These are phyloP conservation scores for Glomeris maerens DNA, from an alignment of 1,140 invertebrate species.

Conservation along the genomic window DNA sequence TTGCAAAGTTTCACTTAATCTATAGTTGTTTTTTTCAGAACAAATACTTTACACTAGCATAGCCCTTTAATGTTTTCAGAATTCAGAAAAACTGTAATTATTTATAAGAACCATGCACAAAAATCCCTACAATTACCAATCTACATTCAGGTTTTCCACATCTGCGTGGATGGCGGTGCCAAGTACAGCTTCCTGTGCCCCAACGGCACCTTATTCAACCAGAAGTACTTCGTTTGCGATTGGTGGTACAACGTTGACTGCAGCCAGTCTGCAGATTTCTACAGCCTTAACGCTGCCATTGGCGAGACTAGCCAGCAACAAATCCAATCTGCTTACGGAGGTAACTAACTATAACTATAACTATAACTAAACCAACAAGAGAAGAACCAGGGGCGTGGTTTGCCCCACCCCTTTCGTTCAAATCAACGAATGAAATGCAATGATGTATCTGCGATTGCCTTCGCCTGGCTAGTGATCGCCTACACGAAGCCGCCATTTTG, in stretches of 20 bases:
- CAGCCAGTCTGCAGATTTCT: slow-evolving; percentile 18
- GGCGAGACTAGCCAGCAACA: not conserved
- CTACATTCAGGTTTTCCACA: slow-evolving; percentile 11
- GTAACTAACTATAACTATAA: too few relatives aligned
- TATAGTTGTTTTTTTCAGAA: too few relatives aligned
- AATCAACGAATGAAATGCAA: not conserved
- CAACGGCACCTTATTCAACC: slow-evolving; percentile 24
- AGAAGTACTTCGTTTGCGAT: slow-evolving; percentile 22
- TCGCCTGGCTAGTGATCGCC: too few relatives aligned
- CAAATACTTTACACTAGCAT: too few relatives aligned
- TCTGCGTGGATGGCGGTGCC: slow-evolving; percentile 4
- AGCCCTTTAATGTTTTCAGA: not conserved
- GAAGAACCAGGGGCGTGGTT: too few relatives aligned
- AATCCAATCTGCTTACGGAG: not conserved
- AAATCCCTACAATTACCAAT: not conserved
- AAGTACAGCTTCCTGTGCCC: slow-evolving; percentile 20
- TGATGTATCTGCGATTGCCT: not conserved
- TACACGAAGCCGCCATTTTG: too few relatives aligned
- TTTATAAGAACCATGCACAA: not conserved
- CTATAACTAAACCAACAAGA: too few relatives aligned
- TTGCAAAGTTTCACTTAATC: too few relatives aligned
- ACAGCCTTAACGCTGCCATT: slow-evolving; percentile 17
- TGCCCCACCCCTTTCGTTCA: not conserved
- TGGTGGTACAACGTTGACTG: slow-evolving; percentile 26
- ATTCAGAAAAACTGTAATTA: not conserved